Percentiles rank a stretch among this genome's conserved stretches.
Conservation (phyloP, 2,113 vertebrate species). For the Bagarius yarrelli region DNA sequence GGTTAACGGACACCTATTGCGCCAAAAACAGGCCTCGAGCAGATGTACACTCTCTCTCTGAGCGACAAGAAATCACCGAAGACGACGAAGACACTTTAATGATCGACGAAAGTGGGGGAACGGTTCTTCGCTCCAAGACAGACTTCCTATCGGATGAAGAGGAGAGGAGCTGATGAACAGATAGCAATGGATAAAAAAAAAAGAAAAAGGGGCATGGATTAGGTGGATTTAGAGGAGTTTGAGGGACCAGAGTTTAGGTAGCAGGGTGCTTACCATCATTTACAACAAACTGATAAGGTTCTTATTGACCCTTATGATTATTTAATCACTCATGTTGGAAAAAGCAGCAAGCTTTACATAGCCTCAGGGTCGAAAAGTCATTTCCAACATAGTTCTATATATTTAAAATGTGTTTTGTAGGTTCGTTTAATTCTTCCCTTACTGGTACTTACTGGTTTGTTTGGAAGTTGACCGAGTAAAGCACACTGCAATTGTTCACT, state of each 20-base stretch:
- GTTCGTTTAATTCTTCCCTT: background rate
- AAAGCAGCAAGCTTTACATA: constrained; percentile 61
- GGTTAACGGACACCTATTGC: constrained; percentile 65
- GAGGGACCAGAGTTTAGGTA: constrained; percentile 42
- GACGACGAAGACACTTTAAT: constrained; percentile 66
- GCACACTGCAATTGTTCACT: background rate
- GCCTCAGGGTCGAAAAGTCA: background rate
- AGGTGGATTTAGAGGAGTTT: constrained; percentile 59
- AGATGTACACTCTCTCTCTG: constrained; percentile 1
- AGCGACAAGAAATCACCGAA: constrained; percentile 58
- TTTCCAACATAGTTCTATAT: background rate
- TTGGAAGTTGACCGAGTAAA: background rate
- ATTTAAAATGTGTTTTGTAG: background rate
- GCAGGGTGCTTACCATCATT: constrained; percentile 64
- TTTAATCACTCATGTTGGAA: constrained; percentile 55
- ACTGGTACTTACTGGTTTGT: background rate
- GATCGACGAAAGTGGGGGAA: constrained; percentile 72
- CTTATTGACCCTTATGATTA: constrained; percentile 58
- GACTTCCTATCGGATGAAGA: constrained; percentile 76
- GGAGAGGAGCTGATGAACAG: constrained; percentile 70
- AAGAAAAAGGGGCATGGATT: constrained; percentile 60
- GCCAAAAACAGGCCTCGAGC: constrained; percentile 61
- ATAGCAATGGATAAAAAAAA: constrained; percentile 64
- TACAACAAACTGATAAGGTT: constrained; percentile 68
- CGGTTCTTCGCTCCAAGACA: constrained; percentile 72